Percentiles rank a stretch among this genome's conserved stretches.
phyloP scores from a whole-genome alignment of 2,888 invertebrate genomes.

The Minunthozetes semirufus region DNA sequence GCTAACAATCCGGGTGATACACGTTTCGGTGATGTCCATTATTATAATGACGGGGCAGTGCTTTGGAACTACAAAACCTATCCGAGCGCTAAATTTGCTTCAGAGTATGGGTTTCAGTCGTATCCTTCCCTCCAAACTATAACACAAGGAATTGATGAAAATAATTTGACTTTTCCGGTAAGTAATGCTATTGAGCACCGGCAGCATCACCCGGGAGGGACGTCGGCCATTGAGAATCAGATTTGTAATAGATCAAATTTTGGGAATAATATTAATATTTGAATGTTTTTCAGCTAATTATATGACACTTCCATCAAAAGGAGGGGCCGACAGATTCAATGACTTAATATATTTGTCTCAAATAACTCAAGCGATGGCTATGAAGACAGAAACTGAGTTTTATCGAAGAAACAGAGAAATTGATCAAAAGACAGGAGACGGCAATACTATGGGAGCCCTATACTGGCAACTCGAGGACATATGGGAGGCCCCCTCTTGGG shows the following conservation, averaged over 20 bases:
- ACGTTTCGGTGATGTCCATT: slow-evolving; percentile 66
- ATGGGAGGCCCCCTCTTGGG: slow-evolving; percentile 96
- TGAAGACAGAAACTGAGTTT: slow-evolving; percentile 74
- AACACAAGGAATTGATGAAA: slow-evolving; percentile 52
- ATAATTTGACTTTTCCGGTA: slow-evolving; percentile 47
- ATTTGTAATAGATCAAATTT: not conserved
- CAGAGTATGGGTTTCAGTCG: slow-evolving; percentile 93
- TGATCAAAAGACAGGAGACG: slow-evolving; percentile 52
- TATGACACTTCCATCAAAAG: slow-evolving; percentile 56
- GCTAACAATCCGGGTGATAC: slow-evolving; percentile 52
- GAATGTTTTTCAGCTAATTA: slow-evolving; percentile 54
- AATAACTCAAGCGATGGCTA: slow-evolving; percentile 74
- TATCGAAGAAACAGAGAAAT: slow-evolving; percentile 59
- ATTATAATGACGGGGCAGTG: slow-evolving; percentile 74
- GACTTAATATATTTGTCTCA: slow-evolving; percentile 76
- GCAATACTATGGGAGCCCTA: slow-evolving; percentile 86
- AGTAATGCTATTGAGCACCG: slow-evolving; percentile 59
- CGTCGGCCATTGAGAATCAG: not conserved
- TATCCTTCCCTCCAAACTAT: slow-evolving; percentile 68
- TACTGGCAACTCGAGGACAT: slow-evolving; percentile 99
- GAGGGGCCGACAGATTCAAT: slow-evolving; percentile 52
- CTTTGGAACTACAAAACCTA: slow-evolving; percentile 72
- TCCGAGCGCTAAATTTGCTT: slow-evolving; percentile 76
- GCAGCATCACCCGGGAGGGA: slow-evolving; percentile 64
- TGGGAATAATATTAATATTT: not conserved